A percentile compares a stretch with the other conserved stretches of the same genome.
Evolutionary conservation across 2,797 vertebrate genomes (phyloP).

Genomic region (Chromobotia macracanthus): DNA sequence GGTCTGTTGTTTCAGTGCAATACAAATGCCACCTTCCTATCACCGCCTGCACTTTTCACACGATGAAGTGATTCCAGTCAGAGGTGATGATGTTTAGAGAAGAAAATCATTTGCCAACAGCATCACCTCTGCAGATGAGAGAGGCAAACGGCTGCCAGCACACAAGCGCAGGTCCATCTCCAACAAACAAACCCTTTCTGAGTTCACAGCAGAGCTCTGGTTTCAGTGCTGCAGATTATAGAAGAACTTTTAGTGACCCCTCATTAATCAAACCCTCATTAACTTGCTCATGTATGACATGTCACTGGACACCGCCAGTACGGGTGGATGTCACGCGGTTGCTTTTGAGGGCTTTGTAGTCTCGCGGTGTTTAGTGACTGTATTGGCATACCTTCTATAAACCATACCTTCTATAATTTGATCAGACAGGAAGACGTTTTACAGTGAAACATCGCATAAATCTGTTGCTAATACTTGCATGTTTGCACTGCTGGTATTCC

Average conservation of each 20-base stretch:
- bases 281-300: background rate
- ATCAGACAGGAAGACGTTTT: too few relatives aligned
- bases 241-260: conserved; percentile 12
- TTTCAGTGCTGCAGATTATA: background rate
- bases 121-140: conserved; percentile 12
- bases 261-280: conserved; percentile 6
- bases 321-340: too few relatives aligned
- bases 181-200: conserved; percentile 26
- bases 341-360: too few relatives aligned
- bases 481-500: too few relatives aligned
- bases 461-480: too few relatives aligned
- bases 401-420: too few relatives aligned
- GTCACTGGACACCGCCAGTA: background rate
- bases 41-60: background rate
- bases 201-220: conserved; percentile 22
- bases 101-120: background rate
- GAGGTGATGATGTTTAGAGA: background rate
- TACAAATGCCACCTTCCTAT: conserved; percentile 3
- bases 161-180: conserved; percentile 29
- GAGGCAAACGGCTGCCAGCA: conserved; percentile 15
- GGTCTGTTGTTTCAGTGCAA: too few relatives aligned
- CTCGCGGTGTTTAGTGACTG: too few relatives aligned
- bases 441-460: too few relatives aligned
- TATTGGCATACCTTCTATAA: too few relatives aligned
- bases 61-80: background rate